Conservation (phyloP, 35 echinoderm and acorn worm genomes). For the Holothuria glaberrima region DNA sequence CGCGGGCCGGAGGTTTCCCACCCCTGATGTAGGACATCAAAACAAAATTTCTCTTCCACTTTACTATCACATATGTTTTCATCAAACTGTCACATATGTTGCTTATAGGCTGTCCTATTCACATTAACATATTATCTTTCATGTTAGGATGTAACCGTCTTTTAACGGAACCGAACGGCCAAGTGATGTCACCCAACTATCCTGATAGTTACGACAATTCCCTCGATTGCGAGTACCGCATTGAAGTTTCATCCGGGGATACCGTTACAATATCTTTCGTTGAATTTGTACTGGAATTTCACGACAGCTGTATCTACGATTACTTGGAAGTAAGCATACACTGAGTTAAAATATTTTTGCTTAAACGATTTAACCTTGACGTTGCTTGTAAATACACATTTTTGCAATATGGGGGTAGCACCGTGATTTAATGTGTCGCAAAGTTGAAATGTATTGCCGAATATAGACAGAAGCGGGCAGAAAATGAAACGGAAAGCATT, state of each 20-base stretch:
- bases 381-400: too few relatives aligned
- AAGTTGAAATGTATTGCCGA: too few relatives aligned
- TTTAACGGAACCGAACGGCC: not conserved
- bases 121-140: not conserved
- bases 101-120: not conserved
- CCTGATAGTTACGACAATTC: not conserved
- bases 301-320: not conserved
- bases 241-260: not conserved
- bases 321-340: not conserved
- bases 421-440: too few relatives aligned
- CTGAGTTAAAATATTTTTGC: too few relatives aligned
- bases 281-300: not conserved
- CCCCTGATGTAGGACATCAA: too few relatives aligned
- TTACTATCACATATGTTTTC: too few relatives aligned
- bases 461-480: too few relatives aligned
- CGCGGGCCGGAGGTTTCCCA: too few relatives aligned
- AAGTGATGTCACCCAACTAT: conserved; percentile 25
- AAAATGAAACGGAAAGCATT: too few relatives aligned
- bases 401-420: too few relatives aligned
- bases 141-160: conserved; percentile 6
- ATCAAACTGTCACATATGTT: not conserved
- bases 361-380: too few relatives aligned
- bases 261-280: not conserved
- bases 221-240: conserved; percentile 9
- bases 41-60: not conserved